phyloP scores from a whole-genome alignment of 2,888 invertebrate genomes.

The Agonum fuliginosum region DNA sequence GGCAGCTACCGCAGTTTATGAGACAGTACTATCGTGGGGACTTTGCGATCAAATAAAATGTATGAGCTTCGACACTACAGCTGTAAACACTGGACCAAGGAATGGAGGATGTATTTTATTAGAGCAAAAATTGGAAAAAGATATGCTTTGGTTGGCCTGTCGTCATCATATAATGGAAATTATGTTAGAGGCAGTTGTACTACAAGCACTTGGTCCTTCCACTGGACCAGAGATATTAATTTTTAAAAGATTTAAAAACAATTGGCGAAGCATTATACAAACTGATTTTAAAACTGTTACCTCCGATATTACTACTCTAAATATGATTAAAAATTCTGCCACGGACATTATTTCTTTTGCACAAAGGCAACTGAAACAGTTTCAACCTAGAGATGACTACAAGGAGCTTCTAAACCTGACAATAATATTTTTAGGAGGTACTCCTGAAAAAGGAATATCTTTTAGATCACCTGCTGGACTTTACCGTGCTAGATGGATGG shows the following conservation, averaged over 20 bases:
- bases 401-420: neutral
- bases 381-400: neutral
- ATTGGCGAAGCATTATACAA: slow-evolving; percentile 39
- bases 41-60: slow-evolving; percentile 58
- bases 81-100: too few relatives aligned
- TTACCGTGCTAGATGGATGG: slow-evolving; percentile 64
- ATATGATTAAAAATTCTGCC: neutral
- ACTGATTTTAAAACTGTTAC: neutral
- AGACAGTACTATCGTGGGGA: slow-evolving; percentile 51
- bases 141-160: slow-evolving; percentile 54
- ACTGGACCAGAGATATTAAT: slow-evolving; percentile 48
- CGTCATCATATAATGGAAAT: slow-evolving; percentile 60
- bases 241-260: slow-evolving; percentile 54
- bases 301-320: neutral
- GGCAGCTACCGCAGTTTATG: slow-evolving; percentile 7
- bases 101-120: slow-evolving; percentile 53
- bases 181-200: slow-evolving; percentile 53
- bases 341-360: neutral
- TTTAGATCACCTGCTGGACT: slow-evolving; percentile 63
- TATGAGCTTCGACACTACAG: slow-evolving; percentile 48
- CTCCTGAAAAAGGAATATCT: slow-evolving; percentile 32
- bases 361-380: neutral
- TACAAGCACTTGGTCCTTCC: slow-evolving; percentile 27
- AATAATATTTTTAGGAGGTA: neutral
- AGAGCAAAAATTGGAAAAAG: slow-evolving; percentile 54